Conservation (phyloP, 2,113 vertebrate species). For the Myrmophylax atrothorax region DNA sequence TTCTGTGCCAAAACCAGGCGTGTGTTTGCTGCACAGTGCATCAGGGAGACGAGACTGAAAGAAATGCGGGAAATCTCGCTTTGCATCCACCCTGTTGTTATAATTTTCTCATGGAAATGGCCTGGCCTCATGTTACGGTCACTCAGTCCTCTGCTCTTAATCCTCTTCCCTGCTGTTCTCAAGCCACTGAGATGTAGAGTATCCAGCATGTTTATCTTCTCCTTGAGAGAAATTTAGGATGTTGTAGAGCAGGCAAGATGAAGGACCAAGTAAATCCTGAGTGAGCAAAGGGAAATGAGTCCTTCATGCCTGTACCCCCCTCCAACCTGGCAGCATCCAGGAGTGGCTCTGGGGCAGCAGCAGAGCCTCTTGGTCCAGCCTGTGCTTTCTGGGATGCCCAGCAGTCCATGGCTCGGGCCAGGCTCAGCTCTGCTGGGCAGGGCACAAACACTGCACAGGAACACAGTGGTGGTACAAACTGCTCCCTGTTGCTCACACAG, state of each 20-base stretch:
- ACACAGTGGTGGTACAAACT: not conserved
- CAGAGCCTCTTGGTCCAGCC: not conserved
- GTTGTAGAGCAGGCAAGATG: not conserved
- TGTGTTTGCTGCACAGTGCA: not conserved
- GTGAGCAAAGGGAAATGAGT: accelerated
- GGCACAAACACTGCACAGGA: not conserved
- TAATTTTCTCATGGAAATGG: not conserved
- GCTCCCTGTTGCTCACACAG: not conserved
- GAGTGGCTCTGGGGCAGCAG: not conserved
- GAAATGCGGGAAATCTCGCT: not conserved
- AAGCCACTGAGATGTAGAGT: not conserved
- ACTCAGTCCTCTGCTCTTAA: not conserved
- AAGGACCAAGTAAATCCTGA: not conserved
- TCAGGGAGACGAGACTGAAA: not conserved
- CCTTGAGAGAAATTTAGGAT: not conserved
- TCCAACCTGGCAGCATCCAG: accelerated
- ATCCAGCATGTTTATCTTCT: not conserved
- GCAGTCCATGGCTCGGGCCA: not conserved
- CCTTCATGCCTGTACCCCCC: not conserved
- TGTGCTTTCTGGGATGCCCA: not conserved
- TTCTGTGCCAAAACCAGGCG: constrained; percentile 67
- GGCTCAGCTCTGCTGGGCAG: not conserved
- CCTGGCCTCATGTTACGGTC: not conserved
- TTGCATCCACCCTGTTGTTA: not conserved
- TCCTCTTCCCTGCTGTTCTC: not conserved